Evolutionary conservation across 2,113 vertebrate species (phyloP).

Genomic region (Arvicanthis niloticus): DNA sequence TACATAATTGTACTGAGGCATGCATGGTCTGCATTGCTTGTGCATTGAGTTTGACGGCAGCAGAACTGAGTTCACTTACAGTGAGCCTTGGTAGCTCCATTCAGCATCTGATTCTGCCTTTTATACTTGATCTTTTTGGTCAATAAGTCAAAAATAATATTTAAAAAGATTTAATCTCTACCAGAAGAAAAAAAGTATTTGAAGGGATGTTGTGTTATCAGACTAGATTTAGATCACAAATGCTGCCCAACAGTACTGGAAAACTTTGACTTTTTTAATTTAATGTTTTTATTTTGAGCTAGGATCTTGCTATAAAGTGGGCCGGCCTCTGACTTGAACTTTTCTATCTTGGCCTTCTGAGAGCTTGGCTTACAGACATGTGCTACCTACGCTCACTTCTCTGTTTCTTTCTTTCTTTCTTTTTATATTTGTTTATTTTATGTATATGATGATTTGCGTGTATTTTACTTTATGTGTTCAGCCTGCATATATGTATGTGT

Average conservation of each 20-base stretch:
- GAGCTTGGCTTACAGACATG: not conserved
- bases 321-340: not conserved
- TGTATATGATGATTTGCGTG: not conserved
- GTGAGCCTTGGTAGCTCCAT: not conserved
- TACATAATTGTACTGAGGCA: slow-evolving; percentile 21
- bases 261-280: not conserved
- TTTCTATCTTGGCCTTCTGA: not conserved
- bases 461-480: not conserved
- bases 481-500: not conserved
- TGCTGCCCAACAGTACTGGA: not conserved
- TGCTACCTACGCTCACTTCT: not conserved
- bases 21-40: not conserved
- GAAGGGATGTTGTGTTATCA: not conserved
- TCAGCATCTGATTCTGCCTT: slow-evolving; percentile 1
- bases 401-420: not conserved
- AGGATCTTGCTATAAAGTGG: not conserved
- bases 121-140: not conserved
- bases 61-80: slow-evolving; percentile 26
- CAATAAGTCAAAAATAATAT: not conserved
- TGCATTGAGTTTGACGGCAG: not conserved
- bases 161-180: not conserved
- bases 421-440: not conserved
- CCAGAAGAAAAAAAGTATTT: not conserved
- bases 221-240: not conserved
- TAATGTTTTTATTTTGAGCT: not conserved